Evolutionary conservation across 2,113 vertebrate species (phyloP).

Genomic region (Channa argus): DNA sequence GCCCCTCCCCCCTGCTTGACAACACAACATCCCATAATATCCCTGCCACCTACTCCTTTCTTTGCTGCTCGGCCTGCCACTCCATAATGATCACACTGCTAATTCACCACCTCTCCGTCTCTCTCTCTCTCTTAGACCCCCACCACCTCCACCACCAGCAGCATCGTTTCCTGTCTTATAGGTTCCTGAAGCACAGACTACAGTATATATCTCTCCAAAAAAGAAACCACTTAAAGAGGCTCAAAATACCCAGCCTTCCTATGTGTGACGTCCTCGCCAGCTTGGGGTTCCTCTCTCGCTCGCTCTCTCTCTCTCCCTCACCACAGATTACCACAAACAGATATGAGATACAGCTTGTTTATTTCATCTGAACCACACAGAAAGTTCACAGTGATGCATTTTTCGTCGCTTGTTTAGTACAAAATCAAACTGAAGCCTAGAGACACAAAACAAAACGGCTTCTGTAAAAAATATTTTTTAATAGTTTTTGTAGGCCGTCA

Average conservation of each 20-base stretch:
- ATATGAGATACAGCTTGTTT: background rate
- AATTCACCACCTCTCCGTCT: slow-evolving; percentile 59
- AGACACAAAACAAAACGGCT: no score
- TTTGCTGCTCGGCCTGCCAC: slow-evolving; percentile 63
- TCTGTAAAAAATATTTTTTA: no score
- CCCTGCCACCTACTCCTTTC: slow-evolving; percentile 44
- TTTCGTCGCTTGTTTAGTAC: background rate
- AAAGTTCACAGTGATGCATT: background rate
- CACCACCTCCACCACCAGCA: background rate
- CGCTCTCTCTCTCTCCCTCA: background rate
- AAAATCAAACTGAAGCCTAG: background rate
- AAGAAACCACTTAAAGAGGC: slow-evolving; percentile 50
- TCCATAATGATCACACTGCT: slow-evolving; percentile 76
- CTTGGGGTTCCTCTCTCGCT: slow-evolving; percentile 35
- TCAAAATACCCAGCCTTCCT: slow-evolving; percentile 47
- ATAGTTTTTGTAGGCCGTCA: no score
- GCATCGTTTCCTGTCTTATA: slow-evolving; percentile 73
- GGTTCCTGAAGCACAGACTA: slow-evolving; percentile 58
- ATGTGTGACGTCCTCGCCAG: slow-evolving; percentile 54
- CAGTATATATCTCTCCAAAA: slow-evolving; percentile 48
- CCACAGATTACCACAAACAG: slow-evolving; percentile 7
- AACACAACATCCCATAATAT: slow-evolving; percentile 83
- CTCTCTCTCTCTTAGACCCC: background rate
- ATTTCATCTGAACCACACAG: background rate
- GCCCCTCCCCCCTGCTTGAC: slow-evolving; percentile 76